These are phyloP conservation scores for Eupristina koningsbergeri DNA, from an alignment of 1,140 invertebrate genomes.

Conservation along the genomic window DNA sequence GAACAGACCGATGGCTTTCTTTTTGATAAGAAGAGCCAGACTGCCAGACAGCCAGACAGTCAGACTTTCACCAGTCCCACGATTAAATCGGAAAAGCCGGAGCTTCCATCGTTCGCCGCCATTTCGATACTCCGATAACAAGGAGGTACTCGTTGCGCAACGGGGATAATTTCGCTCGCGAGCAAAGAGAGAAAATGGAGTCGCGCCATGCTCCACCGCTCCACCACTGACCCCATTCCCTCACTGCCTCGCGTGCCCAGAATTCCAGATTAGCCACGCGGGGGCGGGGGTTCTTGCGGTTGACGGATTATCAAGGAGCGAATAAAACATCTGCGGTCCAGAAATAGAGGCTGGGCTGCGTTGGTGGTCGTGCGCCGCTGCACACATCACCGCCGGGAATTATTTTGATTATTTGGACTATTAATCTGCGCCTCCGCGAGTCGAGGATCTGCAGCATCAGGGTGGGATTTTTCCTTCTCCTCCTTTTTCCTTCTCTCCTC, in stretches of 20 bases:
- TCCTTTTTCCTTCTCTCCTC: not conserved
- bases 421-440: slow-evolving; percentile 37
- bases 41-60: too few species aligned
- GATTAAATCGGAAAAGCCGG: too few species aligned
- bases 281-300: not conserved
- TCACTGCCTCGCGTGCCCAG: not conserved
- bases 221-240: not conserved
- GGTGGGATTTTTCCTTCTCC: not conserved
- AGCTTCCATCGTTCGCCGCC: too few species aligned
- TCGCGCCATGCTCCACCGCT: not conserved
- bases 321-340: not conserved
- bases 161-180: too few species aligned
- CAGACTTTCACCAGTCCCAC: too few species aligned
- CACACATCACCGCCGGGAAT: slow-evolving; percentile 11
- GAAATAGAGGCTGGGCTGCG: not conserved
- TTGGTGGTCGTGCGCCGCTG: not conserved
- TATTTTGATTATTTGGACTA: slow-evolving; percentile 51
- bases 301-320: not conserved
- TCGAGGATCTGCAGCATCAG: not conserved
- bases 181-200: too few species aligned
- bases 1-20: too few species aligned
- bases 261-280: not conserved
- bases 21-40: too few species aligned
- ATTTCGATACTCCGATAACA: too few species aligned
- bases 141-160: too few species aligned